phyloP scores from a whole-genome alignment of 2,797 vertebrate genomes.

The Characodon lateralis region DNA sequence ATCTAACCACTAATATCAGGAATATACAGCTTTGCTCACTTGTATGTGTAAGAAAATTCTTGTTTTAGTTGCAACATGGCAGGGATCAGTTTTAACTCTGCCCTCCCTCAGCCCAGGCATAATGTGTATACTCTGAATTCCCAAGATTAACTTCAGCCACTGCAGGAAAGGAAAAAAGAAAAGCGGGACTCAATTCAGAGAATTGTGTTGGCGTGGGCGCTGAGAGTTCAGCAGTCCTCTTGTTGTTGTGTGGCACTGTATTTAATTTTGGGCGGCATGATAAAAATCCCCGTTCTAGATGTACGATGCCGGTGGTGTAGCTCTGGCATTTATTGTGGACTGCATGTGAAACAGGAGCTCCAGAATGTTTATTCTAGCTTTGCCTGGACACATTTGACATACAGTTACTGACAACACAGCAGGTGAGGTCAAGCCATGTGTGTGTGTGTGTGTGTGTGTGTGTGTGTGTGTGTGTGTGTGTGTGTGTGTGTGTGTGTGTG shows the following conservation, averaged over 20 bases:
- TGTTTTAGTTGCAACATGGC: background rate
- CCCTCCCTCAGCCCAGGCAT: conserved; percentile 9
- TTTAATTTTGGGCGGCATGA: conserved; percentile 41
- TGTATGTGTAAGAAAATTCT: background rate
- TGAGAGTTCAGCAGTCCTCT: conserved; percentile 21
- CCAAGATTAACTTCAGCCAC: conserved; percentile 17
- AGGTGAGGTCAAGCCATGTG: conserved; percentile 38
- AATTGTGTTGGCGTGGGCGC: conserved; percentile 27
- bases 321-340: conserved; percentile 41
- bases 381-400: conserved; percentile 41
- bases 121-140: conserved; percentile 14
- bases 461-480: conserved; percentile 15
- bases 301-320: conserved; percentile 33
- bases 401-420: conserved; percentile 50
- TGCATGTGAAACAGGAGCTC: conserved; percentile 46
- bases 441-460: conserved; percentile 2
- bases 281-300: conserved; percentile 43
- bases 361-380: conserved; percentile 51
- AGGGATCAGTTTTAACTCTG: background rate
- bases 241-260: conserved; percentile 18
- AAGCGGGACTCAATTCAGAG: conserved; percentile 16
- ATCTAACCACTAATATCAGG: background rate
- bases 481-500: conserved; percentile 20
- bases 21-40: conserved; percentile 2
- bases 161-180: conserved; percentile 18